Conservation (phyloP, 2,797 vertebrate genomes). For the Eulemur albifrons region DNA sequence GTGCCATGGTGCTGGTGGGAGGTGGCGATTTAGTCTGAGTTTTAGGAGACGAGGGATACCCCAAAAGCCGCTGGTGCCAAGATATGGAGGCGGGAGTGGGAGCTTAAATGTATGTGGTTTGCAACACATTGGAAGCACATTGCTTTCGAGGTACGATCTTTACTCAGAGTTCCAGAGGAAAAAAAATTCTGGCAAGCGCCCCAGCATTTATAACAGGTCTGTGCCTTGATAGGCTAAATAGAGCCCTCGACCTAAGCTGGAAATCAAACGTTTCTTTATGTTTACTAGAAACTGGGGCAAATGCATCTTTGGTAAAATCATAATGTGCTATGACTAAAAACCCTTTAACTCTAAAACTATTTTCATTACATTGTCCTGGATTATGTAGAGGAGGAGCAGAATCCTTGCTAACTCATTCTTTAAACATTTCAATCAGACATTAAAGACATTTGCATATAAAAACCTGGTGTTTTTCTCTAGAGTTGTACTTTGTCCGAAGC, state of each 20-base stretch:
- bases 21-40: not conserved
- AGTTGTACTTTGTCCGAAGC: constrained; percentile 53
- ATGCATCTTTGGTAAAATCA: constrained; percentile 32
- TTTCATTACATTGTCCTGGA: constrained; percentile 2
- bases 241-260: constrained; percentile 53
- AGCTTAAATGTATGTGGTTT: constrained; percentile 34
- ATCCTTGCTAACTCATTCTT: constrained; percentile 47
- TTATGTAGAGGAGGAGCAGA: constrained; percentile 31
- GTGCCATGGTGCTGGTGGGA: not conserved
- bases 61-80: not conserved
- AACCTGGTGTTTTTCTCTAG: constrained; percentile 41
- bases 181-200: constrained; percentile 58
- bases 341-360: constrained; percentile 18
- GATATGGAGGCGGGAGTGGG: constrained; percentile 25
- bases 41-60: not conserved
- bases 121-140: not conserved
- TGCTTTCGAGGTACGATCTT: constrained; percentile 77
- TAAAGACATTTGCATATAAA: constrained; percentile 58
- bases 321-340: not conserved
- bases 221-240: constrained; percentile 64
- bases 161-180: constrained; percentile 61
- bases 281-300: constrained; percentile 60
- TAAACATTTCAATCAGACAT: constrained; percentile 43
- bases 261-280: constrained; percentile 53
- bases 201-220: constrained; percentile 70